Evolutionary conservation across 2,888 invertebrate species (phyloP).

Genomic region (Autographa gamma): DNA sequence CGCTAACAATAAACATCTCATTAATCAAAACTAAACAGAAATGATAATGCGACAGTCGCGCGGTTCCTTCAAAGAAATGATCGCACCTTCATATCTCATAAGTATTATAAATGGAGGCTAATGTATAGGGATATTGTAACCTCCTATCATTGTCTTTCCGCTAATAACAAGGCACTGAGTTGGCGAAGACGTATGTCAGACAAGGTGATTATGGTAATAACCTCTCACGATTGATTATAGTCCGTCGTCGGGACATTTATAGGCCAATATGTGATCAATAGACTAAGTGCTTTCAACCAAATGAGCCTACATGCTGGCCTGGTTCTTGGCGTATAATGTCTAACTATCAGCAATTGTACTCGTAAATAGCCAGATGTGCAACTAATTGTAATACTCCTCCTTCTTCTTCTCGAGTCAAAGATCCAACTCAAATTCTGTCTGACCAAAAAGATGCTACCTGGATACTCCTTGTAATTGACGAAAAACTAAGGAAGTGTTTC

Average conservation of each 20-base stretch:
- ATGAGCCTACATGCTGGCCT: background rate
- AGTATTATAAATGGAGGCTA: too few species aligned
- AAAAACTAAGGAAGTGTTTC: too few species aligned
- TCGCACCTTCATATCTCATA: background rate
- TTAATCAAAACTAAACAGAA: conserved; percentile 12
- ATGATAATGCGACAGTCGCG: background rate
- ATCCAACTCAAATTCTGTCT: too few species aligned
- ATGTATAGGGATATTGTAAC: background rate
- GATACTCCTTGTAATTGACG: too few species aligned
- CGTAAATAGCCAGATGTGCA: too few species aligned
- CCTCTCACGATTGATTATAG: background rate
- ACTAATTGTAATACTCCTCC: too few species aligned
- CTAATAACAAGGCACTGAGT: background rate
- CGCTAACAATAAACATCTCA: conserved; percentile 23
- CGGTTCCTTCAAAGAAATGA: background rate
- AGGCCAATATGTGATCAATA: background rate
- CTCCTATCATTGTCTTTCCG: background rate
- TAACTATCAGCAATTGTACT: too few species aligned
- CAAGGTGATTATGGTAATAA: background rate
- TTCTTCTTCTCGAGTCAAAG: too few species aligned
- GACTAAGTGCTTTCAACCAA: background rate
- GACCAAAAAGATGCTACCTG: too few species aligned
- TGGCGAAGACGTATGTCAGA: background rate
- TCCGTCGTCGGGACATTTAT: background rate
- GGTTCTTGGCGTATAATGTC: too few species aligned